Evolutionary conservation across 2,888 invertebrate genomes (phyloP).

Genomic region (Globia sparganii): DNA sequence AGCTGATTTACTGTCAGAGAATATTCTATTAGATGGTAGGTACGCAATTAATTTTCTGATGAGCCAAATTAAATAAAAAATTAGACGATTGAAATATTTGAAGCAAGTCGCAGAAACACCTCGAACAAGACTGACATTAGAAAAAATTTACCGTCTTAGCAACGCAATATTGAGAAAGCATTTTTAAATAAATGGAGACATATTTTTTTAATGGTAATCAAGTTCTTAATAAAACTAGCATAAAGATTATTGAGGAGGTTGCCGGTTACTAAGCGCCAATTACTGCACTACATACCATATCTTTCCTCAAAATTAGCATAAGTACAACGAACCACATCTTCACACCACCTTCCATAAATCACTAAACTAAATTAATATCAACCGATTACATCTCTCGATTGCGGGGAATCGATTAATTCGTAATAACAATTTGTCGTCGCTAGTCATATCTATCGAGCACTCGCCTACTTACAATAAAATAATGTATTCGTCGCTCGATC

Average conservation of each 20-base stretch:
- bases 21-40: no score
- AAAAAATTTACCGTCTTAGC: neutral
- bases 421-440: conserved; percentile 89
- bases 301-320: conserved; percentile 47
- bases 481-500: conserved; percentile 86
- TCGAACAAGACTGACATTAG: neutral
- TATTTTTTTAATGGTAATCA: neutral
- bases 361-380: conserved; percentile 60
- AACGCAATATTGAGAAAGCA: neutral
- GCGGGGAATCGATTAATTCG: conserved; percentile 84
- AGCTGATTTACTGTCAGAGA: neutral
- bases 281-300: neutral
- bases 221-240: neutral
- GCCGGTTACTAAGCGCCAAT: neutral
- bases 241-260: neutral
- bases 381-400: conserved; percentile 68
- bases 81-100: neutral
- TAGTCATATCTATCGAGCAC: conserved; percentile 80
- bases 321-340: conserved; percentile 48
- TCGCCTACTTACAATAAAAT: conserved; percentile 87
- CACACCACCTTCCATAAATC: conserved; percentile 53
- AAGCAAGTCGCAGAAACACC: neutral
- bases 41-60: no score
- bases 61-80: neutral
- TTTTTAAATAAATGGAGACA: neutral